These are phyloP conservation scores for Nannobrachium achirus DNA, from an alignment of 2,113 vertebrate genomes.

Conservation along the genomic window DNA sequence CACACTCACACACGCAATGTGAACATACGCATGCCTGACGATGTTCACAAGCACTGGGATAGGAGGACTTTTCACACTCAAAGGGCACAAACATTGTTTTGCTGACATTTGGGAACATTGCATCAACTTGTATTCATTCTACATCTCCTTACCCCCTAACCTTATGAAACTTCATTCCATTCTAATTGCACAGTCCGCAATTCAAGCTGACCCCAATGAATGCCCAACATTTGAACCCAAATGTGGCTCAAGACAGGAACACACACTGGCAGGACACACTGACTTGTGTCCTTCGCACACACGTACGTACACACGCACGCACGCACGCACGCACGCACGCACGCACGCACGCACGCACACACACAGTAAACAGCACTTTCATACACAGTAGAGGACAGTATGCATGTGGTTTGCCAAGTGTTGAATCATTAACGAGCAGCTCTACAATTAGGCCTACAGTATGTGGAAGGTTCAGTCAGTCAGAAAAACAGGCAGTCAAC, in stretches of 20 bases:
- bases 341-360: neutral
- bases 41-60: too few relatives aligned
- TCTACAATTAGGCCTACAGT: too few relatives aligned
- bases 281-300: neutral
- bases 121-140: too few relatives aligned
- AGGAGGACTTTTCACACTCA: too few relatives aligned
- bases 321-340: neutral
- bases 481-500: constrained; percentile 25
- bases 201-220: too few relatives aligned
- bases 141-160: too few relatives aligned
- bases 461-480: neutral
- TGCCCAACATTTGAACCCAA: neutral
- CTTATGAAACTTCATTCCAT: neutral
- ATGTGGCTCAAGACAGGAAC: neutral
- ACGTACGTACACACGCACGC: neutral
- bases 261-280: neutral
- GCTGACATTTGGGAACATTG: too few relatives aligned
- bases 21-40: neutral
- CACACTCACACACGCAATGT: neutral
- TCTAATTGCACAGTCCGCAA: neutral
- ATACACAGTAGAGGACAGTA: neutral
- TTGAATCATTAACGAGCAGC: constrained; percentile 26
- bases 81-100: too few relatives aligned
- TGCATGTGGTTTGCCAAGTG: neutral
- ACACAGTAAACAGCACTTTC: neutral